These are phyloP conservation scores for Pseudomyrmex cubaensis DNA, from an alignment of 1,140 invertebrate species.

Conservation along the genomic window DNA sequence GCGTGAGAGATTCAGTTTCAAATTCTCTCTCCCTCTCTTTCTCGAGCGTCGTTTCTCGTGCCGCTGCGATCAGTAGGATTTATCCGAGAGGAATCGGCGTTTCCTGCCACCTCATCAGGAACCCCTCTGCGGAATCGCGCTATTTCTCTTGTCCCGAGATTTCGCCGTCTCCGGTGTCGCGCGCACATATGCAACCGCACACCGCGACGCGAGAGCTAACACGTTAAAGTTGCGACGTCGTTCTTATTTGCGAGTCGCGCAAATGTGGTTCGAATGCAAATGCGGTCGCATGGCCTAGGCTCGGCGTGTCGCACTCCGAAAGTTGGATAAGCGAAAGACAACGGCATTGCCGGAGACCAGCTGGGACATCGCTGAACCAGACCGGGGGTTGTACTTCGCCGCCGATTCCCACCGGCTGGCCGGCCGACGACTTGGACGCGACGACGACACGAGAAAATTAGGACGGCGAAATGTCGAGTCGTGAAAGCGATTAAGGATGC, in stretches of 20 bases:
- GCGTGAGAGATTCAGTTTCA: constrained; percentile 33
- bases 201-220: neutral
- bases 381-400: neutral
- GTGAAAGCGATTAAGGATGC: constrained; percentile 5
- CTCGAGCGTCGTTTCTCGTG: neutral
- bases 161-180: neutral
- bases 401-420: neutral
- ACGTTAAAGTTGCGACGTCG: constrained; percentile 1
- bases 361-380: neutral
- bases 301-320: constrained; percentile 4
- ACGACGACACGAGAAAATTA: constrained; percentile 20
- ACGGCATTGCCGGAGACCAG: constrained; percentile 40
- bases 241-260: constrained; percentile 35
- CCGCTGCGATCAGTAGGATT: constrained; percentile 30
- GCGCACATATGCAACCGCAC: neutral
- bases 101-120: constrained; percentile 50
- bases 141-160: constrained; percentile 18
- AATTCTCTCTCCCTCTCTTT: constrained; percentile 17
- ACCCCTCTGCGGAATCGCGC: neutral
- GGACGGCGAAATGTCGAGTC: neutral
- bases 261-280: constrained; percentile 17
- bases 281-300: neutral
- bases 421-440: neutral
- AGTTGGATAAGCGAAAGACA: constrained; percentile 52
- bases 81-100: constrained; percentile 36